These are phyloP conservation scores for Colletes collaris DNA, from an alignment of 2,888 invertebrate species.

Conservation along the genomic window DNA sequence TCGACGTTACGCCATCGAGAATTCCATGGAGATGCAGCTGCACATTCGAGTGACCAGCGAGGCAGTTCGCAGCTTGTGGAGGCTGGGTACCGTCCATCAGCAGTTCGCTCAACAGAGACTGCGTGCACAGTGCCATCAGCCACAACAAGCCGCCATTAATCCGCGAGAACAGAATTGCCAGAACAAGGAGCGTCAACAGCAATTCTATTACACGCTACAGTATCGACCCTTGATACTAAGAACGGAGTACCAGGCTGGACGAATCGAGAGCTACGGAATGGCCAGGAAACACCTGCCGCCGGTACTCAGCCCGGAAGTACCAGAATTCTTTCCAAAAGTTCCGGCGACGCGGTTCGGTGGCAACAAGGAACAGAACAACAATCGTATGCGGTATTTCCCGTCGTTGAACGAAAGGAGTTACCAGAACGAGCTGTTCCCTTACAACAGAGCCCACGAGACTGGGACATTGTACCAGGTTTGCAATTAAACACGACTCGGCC, in stretches of 20 bases:
- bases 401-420: constrained; percentile 74
- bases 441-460: constrained; percentile 64
- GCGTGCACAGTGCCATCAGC: constrained; percentile 35
- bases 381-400: constrained; percentile 72
- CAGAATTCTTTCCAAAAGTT: constrained; percentile 80
- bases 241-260: constrained; percentile 48
- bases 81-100: constrained; percentile 45
- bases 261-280: constrained; percentile 29
- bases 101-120: constrained; percentile 26
- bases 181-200: constrained; percentile 51
- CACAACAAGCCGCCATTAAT: constrained; percentile 17
- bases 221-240: constrained; percentile 60
- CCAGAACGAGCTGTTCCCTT: constrained; percentile 76
- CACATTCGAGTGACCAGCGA: constrained; percentile 72
- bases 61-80: constrained; percentile 73
- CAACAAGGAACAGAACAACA: constrained; percentile 57
- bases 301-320: constrained; percentile 73
- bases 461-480: constrained; percentile 74
- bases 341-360: constrained; percentile 42
- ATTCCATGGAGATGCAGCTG: constrained; percentile 73
- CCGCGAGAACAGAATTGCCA: constrained; percentile 23
- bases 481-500: no score
- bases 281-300: constrained; percentile 57
- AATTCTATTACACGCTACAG: constrained; percentile 60
- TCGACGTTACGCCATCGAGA: constrained; percentile 71